These are phyloP conservation scores for Centropus unirufus DNA, from an alignment of 2,113 vertebrate species.

Conservation along the genomic window DNA sequence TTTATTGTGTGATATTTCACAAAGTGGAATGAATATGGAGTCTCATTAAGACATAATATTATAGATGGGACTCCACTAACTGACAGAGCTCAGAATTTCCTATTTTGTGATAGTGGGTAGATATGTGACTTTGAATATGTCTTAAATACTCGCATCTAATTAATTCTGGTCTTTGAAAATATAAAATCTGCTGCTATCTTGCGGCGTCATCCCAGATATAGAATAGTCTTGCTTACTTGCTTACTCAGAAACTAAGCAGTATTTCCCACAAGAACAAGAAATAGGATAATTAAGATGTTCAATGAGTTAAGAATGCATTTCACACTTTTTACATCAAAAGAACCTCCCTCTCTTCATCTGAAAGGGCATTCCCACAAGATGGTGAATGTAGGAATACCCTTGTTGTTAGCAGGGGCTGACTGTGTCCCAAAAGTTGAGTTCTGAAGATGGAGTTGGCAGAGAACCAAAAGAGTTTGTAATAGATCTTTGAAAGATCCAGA, in stretches of 20 bases:
- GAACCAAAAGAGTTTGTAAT: not conserved
- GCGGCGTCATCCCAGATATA: not conserved
- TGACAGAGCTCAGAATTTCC: not conserved
- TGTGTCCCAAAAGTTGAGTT: not conserved
- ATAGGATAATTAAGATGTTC: not conserved
- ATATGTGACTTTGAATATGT: not conserved
- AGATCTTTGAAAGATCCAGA: not conserved
- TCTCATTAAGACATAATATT: not conserved
- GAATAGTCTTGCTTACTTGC: not conserved
- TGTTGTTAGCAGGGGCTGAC: rapidly evolving
- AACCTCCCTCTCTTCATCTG: not conserved
- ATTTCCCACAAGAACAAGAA: not conserved
- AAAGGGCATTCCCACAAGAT: not conserved
- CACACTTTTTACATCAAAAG: not conserved
- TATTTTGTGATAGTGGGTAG: not conserved
- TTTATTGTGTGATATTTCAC: not conserved
- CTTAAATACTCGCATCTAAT: not conserved
- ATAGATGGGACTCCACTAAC: not conserved
- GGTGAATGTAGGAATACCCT: not conserved
- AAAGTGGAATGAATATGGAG: not conserved
- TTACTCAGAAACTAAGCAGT: not conserved
- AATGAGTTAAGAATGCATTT: not conserved
- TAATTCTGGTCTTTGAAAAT: not conserved
- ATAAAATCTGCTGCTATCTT: not conserved
- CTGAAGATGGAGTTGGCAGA: not conserved